A percentile compares a stretch with the other conserved stretches of the same genome.
Evolutionary conservation across 2,797 vertebrate genomes (phyloP).

Genomic region (Betta splendens): DNA sequence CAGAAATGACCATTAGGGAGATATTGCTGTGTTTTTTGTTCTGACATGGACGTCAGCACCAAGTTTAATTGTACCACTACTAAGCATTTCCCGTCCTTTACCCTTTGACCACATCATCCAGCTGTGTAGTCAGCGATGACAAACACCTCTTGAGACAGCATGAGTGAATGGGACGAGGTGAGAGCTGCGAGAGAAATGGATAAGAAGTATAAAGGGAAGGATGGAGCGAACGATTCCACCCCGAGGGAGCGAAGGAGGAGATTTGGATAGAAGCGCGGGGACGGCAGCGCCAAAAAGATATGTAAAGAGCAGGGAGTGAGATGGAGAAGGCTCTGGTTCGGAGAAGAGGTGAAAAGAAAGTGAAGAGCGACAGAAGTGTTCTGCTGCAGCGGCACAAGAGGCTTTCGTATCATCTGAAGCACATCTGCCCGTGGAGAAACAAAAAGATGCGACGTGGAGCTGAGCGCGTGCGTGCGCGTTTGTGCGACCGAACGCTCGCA

Average conservation of each 20-base stretch:
- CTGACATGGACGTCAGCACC: neutral
- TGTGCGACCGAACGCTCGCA: slow-evolving; percentile 28
- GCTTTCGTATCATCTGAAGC: slow-evolving; percentile 48
- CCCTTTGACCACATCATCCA: slow-evolving; percentile 35
- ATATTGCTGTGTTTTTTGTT: neutral
- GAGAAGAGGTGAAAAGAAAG: slow-evolving; percentile 36
- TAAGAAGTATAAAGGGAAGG: slow-evolving; percentile 17
- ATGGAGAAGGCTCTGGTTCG: slow-evolving; percentile 5
- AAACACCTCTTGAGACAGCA: slow-evolving; percentile 55
- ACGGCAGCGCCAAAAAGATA: slow-evolving; percentile 34
- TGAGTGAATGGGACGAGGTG: slow-evolving; percentile 35
- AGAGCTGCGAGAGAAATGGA: slow-evolving; percentile 19
- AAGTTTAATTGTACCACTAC: slow-evolving; percentile 28
- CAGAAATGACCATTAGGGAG: slow-evolving; percentile 6
- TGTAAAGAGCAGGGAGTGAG: slow-evolving; percentile 5
- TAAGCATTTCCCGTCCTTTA: slow-evolving; percentile 2
- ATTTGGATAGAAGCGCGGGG: slow-evolving; percentile 45
- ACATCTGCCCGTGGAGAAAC: slow-evolving; percentile 45
- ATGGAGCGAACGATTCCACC: slow-evolving; percentile 31
- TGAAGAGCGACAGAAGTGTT: slow-evolving; percentile 26
- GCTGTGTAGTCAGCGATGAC: slow-evolving; percentile 35
- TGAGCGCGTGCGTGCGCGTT: slow-evolving; percentile 19
- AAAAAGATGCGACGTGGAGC: slow-evolving; percentile 27
- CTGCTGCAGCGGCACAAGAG: slow-evolving; percentile 35
- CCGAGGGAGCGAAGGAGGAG: slow-evolving; percentile 31